Evolutionary conservation across 2,888 invertebrate genomes (phyloP).

Genomic region (Eutolmus rufibarbis): DNA sequence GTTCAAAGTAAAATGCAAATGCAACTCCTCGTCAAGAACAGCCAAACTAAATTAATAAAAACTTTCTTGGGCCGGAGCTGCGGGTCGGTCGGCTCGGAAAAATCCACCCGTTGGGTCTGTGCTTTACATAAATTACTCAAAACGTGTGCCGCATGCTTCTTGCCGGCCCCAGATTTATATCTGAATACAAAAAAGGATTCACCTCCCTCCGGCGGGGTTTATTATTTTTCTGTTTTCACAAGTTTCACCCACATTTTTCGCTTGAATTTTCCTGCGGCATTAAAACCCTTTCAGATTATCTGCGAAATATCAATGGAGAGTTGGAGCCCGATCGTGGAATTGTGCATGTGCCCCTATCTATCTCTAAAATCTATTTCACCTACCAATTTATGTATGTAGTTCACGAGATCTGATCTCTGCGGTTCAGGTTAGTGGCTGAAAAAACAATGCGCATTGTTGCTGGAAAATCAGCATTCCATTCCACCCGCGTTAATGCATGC

Average conservation of each 20-base stretch:
- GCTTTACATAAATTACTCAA: slow-evolving; percentile 31
- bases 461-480: not conserved
- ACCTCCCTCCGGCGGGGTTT: not conserved
- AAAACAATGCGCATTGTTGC: not conserved
- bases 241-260: not conserved
- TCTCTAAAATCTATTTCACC: not conserved
- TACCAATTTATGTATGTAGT: not conserved
- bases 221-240: not conserved
- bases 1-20: slow-evolving; percentile 32
- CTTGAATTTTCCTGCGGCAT: not conserved
- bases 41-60: slow-evolving; percentile 33
- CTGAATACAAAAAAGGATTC: not conserved
- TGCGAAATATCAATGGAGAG: not conserved
- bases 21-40: slow-evolving; percentile 21
- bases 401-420: not conserved
- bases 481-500: not conserved
- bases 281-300: not conserved
- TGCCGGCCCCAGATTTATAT: not conserved
- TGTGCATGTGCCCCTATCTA: not conserved
- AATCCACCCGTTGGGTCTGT: not conserved
- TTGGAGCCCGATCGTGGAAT: not conserved
- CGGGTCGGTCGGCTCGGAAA: not conserved
- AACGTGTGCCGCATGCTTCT: slow-evolving; percentile 2
- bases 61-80: not conserved
- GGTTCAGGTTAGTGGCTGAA: not conserved